Evolutionary conservation across 35 echinoderm and acorn worm genomes (phyloP).

Genomic region (Apostichopus parvimensis): DNA sequence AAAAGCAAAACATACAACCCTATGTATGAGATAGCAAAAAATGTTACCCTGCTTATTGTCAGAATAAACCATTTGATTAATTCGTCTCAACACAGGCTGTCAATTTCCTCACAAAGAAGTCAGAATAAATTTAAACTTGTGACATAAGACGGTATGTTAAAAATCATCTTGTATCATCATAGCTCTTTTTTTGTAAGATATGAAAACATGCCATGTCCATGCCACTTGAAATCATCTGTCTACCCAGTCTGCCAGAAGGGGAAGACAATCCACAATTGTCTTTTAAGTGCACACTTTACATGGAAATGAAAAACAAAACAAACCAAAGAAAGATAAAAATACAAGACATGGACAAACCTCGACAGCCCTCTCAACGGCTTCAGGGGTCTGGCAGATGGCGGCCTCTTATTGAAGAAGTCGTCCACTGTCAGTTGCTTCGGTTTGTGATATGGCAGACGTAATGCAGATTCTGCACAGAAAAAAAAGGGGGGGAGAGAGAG

Average conservation of each 20-base stretch:
- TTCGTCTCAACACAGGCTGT: too few species aligned
- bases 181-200: too few species aligned
- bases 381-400: conserved; percentile 53
- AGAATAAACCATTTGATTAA: too few species aligned
- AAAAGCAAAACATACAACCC: too few species aligned
- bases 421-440: conserved; percentile 82
- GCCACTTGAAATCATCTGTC: neutral
- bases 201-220: too few species aligned
- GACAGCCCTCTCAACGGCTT: conserved; percentile 55
- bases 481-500: neutral
- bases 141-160: too few species aligned
- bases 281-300: neutral
- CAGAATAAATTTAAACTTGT: too few species aligned
- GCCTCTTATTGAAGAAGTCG: conserved; percentile 97
- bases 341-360: conserved; percentile 5
- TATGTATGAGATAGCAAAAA: too few species aligned
- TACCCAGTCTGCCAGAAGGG: neutral
- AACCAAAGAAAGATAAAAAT: neutral
- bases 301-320: neutral
- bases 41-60: too few species aligned
- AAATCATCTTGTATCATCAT: too few species aligned
- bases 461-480: conserved; percentile 64
- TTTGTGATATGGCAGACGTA: conserved; percentile 88
- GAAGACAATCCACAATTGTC: neutral
- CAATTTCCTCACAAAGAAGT: too few species aligned